A percentile compares a stretch with the other conserved stretches of the same genome.
Conservation (phyloP, 2,888 invertebrate species). For the Spicauda simplicius region DNA sequence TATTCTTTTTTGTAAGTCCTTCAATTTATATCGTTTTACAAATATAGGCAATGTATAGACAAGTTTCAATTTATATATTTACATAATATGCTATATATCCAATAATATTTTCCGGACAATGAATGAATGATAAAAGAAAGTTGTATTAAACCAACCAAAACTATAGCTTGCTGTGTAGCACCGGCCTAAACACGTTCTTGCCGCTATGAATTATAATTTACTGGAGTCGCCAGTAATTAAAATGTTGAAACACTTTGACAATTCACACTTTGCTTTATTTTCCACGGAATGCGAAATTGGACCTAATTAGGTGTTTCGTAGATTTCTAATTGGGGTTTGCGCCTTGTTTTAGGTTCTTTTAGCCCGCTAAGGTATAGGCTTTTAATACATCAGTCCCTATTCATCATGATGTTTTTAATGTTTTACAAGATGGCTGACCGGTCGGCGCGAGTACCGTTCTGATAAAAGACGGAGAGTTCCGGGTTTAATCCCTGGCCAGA, state of each 20-base stretch:
- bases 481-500: too few relatives aligned
- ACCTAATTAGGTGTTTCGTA: conserved; percentile 22
- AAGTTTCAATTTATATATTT: too few relatives aligned
- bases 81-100: too few relatives aligned
- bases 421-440: too few relatives aligned
- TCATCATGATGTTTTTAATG: too few relatives aligned
- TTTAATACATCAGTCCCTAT: not conserved
- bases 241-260: conserved; percentile 32
- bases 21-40: too few relatives aligned
- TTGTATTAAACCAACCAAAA: not conserved
- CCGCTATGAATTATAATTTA: conserved; percentile 29
- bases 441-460: too few relatives aligned
- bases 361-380: not conserved
- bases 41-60: too few relatives aligned
- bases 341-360: not conserved
- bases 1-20: too few relatives aligned
- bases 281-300: conserved; percentile 19
- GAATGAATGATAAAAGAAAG: too few relatives aligned
- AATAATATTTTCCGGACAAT: too few relatives aligned
- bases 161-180: not conserved
- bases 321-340: not conserved
- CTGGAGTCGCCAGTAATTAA: conserved; percentile 32
- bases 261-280: conserved; percentile 23
- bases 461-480: too few relatives aligned
- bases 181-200: conserved; percentile 3